Conservation (phyloP, 1,140 invertebrate species). For the Drosophila burlai region DNA sequence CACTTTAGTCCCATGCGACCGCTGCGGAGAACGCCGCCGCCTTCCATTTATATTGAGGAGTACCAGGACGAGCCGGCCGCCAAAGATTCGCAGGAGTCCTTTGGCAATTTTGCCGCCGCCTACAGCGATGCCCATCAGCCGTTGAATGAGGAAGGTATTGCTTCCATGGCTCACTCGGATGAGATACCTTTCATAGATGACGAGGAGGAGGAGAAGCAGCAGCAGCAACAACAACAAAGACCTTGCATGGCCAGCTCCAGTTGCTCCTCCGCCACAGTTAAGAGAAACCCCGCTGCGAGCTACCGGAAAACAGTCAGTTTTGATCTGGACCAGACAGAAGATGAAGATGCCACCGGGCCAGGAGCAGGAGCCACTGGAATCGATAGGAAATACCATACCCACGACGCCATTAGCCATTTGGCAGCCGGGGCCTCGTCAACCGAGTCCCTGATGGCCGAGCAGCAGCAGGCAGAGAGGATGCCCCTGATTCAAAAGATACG, state of each 20-base stretch:
- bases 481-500: conserved; percentile 79
- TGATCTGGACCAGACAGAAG: conserved; percentile 72
- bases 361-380: conserved; percentile 35
- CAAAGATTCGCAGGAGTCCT: conserved; percentile 73
- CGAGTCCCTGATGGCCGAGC: conserved; percentile 62
- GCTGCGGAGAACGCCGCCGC: conserved; percentile 71
- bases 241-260: conserved; percentile 42
- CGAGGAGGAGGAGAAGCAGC: conserved; percentile 67
- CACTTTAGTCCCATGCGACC: conserved; percentile 73
- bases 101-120: conserved; percentile 64
- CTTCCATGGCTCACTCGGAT: conserved; percentile 73
- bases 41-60: conserved; percentile 84
- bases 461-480: conserved; percentile 62
- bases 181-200: conserved; percentile 85
- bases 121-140: conserved; percentile 81
- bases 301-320: conserved; percentile 84
- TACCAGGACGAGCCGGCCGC: conserved; percentile 72
- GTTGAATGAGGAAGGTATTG: conserved; percentile 81
- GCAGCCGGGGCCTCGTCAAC: conserved; percentile 54
- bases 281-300: conserved; percentile 51
- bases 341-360: background rate
- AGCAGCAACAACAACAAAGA: conserved; percentile 24
- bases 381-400: conserved; percentile 81
- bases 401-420: conserved; percentile 77
- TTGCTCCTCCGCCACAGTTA: conserved; percentile 27